A percentile compares a stretch with the other conserved stretches of the same genome.
Evolutionary conservation across 2,888 invertebrate species (phyloP).

Genomic region (Cerceris ruficornis): DNA sequence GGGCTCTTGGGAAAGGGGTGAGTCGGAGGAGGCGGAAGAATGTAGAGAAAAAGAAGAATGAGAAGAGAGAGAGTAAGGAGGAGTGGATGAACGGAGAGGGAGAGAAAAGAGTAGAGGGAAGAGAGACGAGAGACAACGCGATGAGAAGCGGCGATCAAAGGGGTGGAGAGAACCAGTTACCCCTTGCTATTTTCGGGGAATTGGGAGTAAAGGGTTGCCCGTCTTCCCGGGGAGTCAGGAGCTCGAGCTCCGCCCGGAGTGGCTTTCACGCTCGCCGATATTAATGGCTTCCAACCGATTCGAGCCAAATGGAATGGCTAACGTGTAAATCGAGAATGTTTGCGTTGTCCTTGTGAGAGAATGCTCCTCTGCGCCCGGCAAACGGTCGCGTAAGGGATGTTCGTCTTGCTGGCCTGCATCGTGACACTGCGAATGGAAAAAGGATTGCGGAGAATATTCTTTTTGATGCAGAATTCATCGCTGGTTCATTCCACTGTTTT

Average conservation of each 20-base stretch:
- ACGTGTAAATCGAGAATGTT: constrained; percentile 76
- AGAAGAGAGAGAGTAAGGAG: constrained; percentile 48
- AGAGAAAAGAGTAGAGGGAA: background rate
- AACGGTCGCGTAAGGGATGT: constrained; percentile 39
- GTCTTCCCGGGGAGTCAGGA: constrained; percentile 61
- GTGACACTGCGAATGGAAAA: constrained; percentile 13
- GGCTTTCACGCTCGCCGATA: constrained; percentile 70
- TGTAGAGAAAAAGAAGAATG: constrained; percentile 34
- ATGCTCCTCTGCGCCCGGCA: constrained; percentile 45
- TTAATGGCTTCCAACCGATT: constrained; percentile 72
- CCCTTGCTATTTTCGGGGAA: constrained; percentile 30
- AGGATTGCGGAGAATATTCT: constrained; percentile 3
- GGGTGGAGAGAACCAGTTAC: constrained; percentile 27
- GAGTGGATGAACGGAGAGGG: background rate
- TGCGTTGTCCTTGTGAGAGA: constrained; percentile 62
- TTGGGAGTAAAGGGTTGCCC: constrained; percentile 60
- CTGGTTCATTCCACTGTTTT: no score
- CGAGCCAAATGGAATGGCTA: constrained; percentile 73
- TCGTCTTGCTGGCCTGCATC: constrained; percentile 41
- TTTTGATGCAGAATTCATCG: no score
- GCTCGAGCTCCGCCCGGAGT: constrained; percentile 53
- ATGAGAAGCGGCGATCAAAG: background rate
- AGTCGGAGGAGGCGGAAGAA: constrained; percentile 8
- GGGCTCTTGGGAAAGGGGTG: constrained; percentile 35
- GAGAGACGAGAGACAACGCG: constrained; percentile 8